These are phyloP conservation scores for Microtus ochrogaster DNA, from an alignment of 2,113 vertebrate species.

Conservation along the genomic window DNA sequence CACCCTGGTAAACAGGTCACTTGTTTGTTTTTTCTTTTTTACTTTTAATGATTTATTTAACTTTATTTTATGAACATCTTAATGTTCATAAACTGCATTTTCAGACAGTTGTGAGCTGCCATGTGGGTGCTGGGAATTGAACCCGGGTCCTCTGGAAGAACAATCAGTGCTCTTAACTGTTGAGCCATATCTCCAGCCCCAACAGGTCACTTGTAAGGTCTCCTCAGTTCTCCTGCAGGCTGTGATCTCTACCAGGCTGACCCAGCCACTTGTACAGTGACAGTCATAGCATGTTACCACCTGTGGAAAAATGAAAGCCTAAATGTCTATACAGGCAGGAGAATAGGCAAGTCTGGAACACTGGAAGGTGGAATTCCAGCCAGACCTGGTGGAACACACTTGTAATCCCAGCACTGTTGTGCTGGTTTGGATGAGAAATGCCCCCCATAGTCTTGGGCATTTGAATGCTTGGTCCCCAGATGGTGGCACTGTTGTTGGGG, in stretches of 20 bases:
- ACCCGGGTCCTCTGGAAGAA: too few relatives aligned
- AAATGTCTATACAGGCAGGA: not conserved
- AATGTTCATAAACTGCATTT: too few relatives aligned
- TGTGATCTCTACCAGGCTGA: not conserved
- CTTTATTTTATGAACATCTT: too few relatives aligned
- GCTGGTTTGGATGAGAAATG: not conserved
- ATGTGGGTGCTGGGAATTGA: too few relatives aligned
- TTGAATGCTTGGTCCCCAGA: not conserved
- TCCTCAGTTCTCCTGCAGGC: not conserved
- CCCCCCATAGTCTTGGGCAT: not conserved
- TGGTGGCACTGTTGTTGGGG: not conserved
- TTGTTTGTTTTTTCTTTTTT: too few relatives aligned
- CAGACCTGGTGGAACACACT: not conserved
- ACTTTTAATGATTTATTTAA: too few relatives aligned
- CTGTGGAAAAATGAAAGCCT: not conserved
- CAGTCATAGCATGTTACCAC: not conserved
- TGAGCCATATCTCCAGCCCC: too few relatives aligned
- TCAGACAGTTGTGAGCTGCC: too few relatives aligned
- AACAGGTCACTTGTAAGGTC: fast-evolving
- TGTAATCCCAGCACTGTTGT: not conserved
- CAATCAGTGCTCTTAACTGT: too few relatives aligned
- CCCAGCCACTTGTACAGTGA: fast-evolving
- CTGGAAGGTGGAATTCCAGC: not conserved
- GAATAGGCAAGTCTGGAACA: not conserved
- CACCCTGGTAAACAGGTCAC: fast-evolving